These are phyloP conservation scores for Melanotaenia boesemani DNA, from an alignment of 2,797 vertebrate species.

Conservation along the genomic window DNA sequence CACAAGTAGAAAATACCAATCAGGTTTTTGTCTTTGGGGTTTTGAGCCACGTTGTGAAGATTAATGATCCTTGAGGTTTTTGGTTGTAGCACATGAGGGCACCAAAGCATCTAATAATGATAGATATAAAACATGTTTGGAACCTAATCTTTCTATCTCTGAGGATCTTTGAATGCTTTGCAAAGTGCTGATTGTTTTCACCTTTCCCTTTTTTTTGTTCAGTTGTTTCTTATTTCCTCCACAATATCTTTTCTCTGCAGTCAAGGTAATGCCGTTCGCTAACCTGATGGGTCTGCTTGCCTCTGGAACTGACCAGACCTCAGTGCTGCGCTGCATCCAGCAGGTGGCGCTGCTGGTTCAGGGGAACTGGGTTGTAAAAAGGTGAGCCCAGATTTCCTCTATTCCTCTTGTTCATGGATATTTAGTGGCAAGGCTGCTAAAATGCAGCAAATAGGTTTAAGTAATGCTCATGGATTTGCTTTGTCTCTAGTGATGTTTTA, in stretches of 20 bases:
- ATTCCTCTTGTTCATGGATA: not conserved
- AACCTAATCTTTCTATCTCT: not conserved
- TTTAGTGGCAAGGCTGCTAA: not conserved
- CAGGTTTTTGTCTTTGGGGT: not conserved
- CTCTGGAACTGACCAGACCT: conserved; percentile 89
- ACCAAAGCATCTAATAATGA: not conserved
- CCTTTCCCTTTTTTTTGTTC: not conserved
- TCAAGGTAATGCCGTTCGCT: conserved; percentile 96
- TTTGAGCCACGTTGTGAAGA: not conserved
- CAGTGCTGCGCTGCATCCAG: conserved; percentile 95
- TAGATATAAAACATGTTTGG: not conserved
- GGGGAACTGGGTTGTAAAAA: conserved; percentile 99
- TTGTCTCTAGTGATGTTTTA: conserved; percentile 89
- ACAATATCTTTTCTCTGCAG: conserved; percentile 71
- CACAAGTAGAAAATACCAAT: too few relatives aligned
- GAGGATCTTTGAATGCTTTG: not conserved
- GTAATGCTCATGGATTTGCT: not conserved
- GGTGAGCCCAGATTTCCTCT: conserved; percentile 77
- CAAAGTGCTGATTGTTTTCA: not conserved
- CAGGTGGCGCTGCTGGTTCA: conserved; percentile 99
- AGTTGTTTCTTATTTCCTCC: not conserved
- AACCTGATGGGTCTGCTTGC: conserved; percentile 96
- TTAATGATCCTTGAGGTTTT: not conserved
- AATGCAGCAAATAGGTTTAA: not conserved
- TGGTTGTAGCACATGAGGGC: conserved; percentile 1